These are phyloP conservation scores for Sphecodes monilicornis DNA, from an alignment of 2,888 invertebrate genomes.

Conservation along the genomic window DNA sequence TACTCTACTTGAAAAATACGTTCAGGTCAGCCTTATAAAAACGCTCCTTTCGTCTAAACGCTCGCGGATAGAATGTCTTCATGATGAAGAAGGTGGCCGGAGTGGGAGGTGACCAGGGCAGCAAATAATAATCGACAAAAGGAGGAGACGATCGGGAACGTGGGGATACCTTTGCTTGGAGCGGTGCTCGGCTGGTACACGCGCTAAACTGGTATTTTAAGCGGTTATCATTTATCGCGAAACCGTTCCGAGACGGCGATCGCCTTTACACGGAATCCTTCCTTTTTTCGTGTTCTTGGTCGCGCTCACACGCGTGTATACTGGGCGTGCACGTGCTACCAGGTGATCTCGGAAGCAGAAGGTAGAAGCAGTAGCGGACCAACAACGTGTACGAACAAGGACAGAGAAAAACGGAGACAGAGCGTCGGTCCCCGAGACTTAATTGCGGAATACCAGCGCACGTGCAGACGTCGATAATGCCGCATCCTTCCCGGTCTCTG, in stretches of 20 bases:
- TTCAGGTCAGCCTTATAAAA: background rate
- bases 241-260: conserved; percentile 62
- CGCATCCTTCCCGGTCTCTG: conserved; percentile 64
- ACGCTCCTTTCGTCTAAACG: background rate
- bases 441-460: conserved; percentile 72
- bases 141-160: conserved; percentile 31
- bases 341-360: conserved; percentile 8
- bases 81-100: background rate
- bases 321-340: conserved; percentile 63
- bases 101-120: background rate
- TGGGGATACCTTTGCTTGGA: conserved; percentile 43
- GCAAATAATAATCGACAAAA: conserved; percentile 47
- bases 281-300: conserved; percentile 50
- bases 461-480: conserved; percentile 72
- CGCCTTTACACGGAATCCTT: conserved; percentile 41
- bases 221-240: conserved; percentile 69
- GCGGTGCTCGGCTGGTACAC: conserved; percentile 43
- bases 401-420: conserved; percentile 38
- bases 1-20: too few species aligned
- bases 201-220: conserved; percentile 72
- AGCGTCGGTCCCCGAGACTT: conserved; percentile 41
- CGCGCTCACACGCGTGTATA: conserved; percentile 39
- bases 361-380: background rate
- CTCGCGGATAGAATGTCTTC: background rate
- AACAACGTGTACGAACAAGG: background rate